Evolutionary conservation across 2,888 invertebrate species (phyloP), one percentile per base, ranked within the genome.

Genomic region (Marasmarcha lunaedactyla): DNA sequence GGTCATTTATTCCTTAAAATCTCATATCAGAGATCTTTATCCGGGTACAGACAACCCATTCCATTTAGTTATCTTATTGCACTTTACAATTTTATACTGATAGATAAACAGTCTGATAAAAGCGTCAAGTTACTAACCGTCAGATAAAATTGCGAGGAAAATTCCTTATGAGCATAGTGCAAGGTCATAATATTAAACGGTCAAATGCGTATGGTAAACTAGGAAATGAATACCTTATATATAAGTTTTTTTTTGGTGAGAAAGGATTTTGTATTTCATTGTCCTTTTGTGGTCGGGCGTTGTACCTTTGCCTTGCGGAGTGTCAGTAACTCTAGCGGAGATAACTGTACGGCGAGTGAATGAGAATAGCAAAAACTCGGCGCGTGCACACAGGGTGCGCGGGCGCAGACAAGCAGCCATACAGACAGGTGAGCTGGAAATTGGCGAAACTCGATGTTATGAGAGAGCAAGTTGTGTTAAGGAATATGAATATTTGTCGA

Each of bases 261-360:
- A 41, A 43, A 44, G 34, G 40, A 44, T 44, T 30, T 30, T n/a
- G n/a, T 30, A 3, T 30, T 4, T 63, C 62, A 63, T 67, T 67
- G 59, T 63, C 64, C 61, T 67, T 70, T 63, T 57, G 9, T 30
- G 57, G 50, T 60, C 68, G 77, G 74, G 59, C 74, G 61, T 73
- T n/a, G 72, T 55, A 77, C 73, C 76, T 68, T 67, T 54, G 65
- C 77, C 76, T 79, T 79, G 78, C 69, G 63, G 67, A 73, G 73
- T 73, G 76, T 74, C 77, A 77, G 70, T 74, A 71, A 68, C 76
- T 71, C 67, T 62, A 59, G 57, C 54, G 56, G 62, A 72, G 61
- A 69, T 76, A 78, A 74, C 74, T 70, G 73, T 74, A 66, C 62
- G 65, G 59, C 59, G 57, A 55, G 54, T 70, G 71, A 71, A 73